Conservation (phyloP, 2,888 invertebrate species). For the Drosophila siamana region DNA sequence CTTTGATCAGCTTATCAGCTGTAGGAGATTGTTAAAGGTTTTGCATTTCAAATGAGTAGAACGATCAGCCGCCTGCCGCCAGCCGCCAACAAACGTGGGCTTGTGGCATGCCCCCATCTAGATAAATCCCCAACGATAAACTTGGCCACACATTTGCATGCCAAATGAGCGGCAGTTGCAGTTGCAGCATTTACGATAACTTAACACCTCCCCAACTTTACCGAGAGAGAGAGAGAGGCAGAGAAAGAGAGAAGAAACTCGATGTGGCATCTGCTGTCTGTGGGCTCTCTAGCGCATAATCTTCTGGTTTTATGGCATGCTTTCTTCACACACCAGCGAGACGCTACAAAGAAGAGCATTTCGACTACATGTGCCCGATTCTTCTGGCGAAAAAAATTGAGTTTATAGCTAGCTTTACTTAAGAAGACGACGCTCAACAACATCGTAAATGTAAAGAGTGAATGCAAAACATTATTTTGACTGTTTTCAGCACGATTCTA, state of each 20-base stretch:
- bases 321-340: neutral
- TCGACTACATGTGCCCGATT: too few relatives aligned
- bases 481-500: too few relatives aligned
- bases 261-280: neutral
- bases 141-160: constrained; percentile 53
- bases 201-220: constrained; percentile 11
- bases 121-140: constrained; percentile 46
- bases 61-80: too few relatives aligned
- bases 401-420: too few relatives aligned
- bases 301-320: neutral
- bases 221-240: neutral
- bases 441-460: too few relatives aligned
- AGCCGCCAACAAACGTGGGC: constrained; percentile 27
- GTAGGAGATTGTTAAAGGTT: constrained; percentile 58
- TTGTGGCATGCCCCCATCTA: constrained; percentile 43
- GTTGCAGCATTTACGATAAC: constrained; percentile 25
- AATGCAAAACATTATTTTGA: too few relatives aligned
- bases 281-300: neutral
- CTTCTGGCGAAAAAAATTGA: too few relatives aligned
- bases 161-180: constrained; percentile 41
- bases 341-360: too few relatives aligned
- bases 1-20: constrained; percentile 56
- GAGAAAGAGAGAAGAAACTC: neutral
- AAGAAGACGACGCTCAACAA: too few relatives aligned
- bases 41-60: constrained; percentile 73